Conservation (phyloP, 2,797 vertebrate genomes). For the Semotilus atromaculatus region DNA sequence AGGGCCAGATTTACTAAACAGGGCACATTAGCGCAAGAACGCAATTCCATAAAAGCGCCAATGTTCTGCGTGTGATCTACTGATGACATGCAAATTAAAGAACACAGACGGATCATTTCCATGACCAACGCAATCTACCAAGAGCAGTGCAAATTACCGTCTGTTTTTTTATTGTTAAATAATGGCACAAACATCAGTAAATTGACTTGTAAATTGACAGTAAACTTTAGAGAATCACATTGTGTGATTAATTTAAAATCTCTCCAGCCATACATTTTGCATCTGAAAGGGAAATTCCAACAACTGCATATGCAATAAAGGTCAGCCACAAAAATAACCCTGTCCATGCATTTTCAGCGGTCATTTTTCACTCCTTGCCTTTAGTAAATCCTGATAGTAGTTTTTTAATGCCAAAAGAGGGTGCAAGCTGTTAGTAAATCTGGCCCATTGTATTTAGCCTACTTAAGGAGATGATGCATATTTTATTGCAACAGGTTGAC, state of each 20-base stretch:
- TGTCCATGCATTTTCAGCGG: neutral
- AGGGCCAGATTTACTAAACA: neutral
- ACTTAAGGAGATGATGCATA: conserved; percentile 25
- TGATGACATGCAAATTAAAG: neutral
- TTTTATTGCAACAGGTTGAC: conserved; percentile 40
- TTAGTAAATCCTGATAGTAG: neutral
- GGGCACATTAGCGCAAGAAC: neutral
- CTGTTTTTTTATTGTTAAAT: too few relatives aligned
- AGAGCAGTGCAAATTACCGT: too few relatives aligned
- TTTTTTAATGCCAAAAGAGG: neutral
- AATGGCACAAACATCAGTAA: neutral
- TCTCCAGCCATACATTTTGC: neutral
- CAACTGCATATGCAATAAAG: neutral
- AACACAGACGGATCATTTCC: too few relatives aligned
- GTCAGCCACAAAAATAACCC: neutral
- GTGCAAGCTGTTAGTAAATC: neutral
- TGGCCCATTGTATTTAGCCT: conserved; percentile 10
- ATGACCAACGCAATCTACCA: too few relatives aligned
- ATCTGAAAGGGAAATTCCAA: neutral
- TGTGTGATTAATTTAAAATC: neutral
- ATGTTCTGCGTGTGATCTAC: neutral
- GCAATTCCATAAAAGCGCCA: neutral
- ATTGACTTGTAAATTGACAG: neutral
- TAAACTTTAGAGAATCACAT: neutral
- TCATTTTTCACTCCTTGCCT: neutral